phyloP scores from a whole-genome alignment of 2,113 vertebrate genomes.

The Pleuronectes platessa region DNA sequence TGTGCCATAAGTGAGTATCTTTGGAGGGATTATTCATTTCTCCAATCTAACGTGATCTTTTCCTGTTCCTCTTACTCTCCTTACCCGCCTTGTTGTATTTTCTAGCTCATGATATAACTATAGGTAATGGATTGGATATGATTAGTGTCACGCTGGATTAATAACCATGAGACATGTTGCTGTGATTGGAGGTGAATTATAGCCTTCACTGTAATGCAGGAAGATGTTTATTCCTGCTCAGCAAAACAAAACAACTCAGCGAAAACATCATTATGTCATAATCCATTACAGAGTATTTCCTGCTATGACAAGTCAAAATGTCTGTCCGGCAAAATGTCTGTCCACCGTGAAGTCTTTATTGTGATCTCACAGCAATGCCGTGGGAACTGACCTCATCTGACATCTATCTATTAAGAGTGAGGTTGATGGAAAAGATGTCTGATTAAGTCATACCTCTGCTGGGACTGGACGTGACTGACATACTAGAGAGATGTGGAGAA shows the following conservation, averaged over 20 bases:
- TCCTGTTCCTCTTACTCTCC: not conserved
- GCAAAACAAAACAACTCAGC: conserved; percentile 1
- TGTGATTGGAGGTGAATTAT: not conserved
- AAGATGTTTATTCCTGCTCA: conserved; percentile 6
- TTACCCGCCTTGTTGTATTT: not conserved
- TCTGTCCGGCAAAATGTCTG: not conserved
- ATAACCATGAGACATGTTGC: not conserved
- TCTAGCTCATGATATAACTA: not conserved
- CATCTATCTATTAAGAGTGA: not conserved
- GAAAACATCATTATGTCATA: not conserved
- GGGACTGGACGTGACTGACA: not conserved
- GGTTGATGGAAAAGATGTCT: not conserved
- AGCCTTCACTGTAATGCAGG: not conserved
- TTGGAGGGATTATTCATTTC: not conserved
- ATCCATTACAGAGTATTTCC: not conserved
- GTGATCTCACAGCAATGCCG: not conserved
- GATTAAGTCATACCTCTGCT: not conserved
- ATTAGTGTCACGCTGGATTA: conserved; percentile 21
- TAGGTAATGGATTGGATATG: not conserved
- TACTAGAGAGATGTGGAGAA: not conserved
- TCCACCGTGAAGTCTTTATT: not conserved
- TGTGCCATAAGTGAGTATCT: not conserved
- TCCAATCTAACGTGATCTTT: not conserved
- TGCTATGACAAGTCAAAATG: not conserved
- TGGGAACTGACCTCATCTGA: not conserved